A percentile compares a stretch with the other conserved stretches of the same genome.
These are phyloP conservation scores for Progne subis DNA, from an alignment of 2,113 vertebrate species.

Conservation along the genomic window DNA sequence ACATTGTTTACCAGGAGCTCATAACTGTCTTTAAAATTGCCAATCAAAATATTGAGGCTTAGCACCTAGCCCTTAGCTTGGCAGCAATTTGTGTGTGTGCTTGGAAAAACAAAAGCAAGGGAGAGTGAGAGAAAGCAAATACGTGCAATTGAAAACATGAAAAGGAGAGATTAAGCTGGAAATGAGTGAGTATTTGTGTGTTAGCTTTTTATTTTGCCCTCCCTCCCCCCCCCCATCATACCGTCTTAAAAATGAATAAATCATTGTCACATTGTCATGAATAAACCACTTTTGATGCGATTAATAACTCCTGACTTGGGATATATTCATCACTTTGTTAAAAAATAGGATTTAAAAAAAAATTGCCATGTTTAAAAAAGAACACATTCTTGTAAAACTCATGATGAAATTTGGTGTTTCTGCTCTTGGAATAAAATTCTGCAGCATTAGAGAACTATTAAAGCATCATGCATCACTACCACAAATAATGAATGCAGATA, in stretches of 20 bases:
- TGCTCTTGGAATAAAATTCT: constrained; percentile 1
- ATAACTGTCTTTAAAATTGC: not conserved
- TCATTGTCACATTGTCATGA: not conserved
- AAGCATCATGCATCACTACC: not conserved
- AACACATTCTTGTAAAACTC: not conserved
- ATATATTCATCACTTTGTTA: not conserved
- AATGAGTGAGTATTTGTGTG: not conserved
- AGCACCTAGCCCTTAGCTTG: not conserved
- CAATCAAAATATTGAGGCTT: not conserved
- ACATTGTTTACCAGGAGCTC: not conserved
- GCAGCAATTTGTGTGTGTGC: not conserved
- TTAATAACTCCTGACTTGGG: not conserved
- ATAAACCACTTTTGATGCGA: not conserved
- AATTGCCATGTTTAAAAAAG: not conserved
- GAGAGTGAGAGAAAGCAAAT: not conserved
- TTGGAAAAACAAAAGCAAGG: not conserved
- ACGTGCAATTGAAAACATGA: not conserved
- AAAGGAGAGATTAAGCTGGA: not conserved
- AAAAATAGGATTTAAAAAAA: not conserved
- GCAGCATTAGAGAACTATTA: not conserved
- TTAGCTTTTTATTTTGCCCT: not conserved
- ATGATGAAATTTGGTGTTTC: not conserved
- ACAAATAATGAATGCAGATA: constrained; percentile 24
- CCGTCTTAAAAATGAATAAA: not conserved
- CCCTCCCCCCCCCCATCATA: not conserved